A percentile compares a stretch with the other conserved stretches of the same genome.
Evolutionary conservation across 2,113 vertebrate species (phyloP).

Genomic region (Melanerpes aurifrons): DNA sequence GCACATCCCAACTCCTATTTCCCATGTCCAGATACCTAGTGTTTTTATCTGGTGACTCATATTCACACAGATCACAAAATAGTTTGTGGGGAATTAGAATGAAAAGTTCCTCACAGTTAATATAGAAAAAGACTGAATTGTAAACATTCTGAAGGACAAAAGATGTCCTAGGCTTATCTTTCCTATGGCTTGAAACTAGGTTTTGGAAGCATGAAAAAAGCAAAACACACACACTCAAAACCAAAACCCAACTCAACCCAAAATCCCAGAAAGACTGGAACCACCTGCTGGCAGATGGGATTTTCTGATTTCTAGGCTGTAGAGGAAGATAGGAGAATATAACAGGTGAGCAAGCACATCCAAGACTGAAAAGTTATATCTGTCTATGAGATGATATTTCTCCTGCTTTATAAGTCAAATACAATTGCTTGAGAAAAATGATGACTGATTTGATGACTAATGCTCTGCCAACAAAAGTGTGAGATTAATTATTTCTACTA

Average conservation of each 20-base stretch:
- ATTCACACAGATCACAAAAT: neutral
- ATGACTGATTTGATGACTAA: neutral
- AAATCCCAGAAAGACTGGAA: neutral
- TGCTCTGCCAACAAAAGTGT: neutral
- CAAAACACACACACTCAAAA: no score
- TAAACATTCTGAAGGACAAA: neutral
- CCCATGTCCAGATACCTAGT: neutral
- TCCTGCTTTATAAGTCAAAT: neutral
- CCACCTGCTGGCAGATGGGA: neutral
- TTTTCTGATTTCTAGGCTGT: neutral
- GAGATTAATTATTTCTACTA: conserved; percentile 9
- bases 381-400: neutral
- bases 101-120: neutral
- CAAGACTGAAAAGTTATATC: neutral
- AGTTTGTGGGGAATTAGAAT: neutral
- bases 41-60: neutral
- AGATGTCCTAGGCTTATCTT: neutral
- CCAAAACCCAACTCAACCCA: neutral
- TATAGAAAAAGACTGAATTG: neutral
- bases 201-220: neutral
- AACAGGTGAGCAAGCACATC: neutral
- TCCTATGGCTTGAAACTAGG: neutral
- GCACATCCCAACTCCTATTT: neutral
- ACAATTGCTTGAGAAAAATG: neutral
- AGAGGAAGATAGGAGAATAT: neutral